Evolutionary conservation across 2,113 vertebrate species (phyloP), one percentile per base, ranked within the genome.

Genomic region (Scopus umbretta): DNA sequence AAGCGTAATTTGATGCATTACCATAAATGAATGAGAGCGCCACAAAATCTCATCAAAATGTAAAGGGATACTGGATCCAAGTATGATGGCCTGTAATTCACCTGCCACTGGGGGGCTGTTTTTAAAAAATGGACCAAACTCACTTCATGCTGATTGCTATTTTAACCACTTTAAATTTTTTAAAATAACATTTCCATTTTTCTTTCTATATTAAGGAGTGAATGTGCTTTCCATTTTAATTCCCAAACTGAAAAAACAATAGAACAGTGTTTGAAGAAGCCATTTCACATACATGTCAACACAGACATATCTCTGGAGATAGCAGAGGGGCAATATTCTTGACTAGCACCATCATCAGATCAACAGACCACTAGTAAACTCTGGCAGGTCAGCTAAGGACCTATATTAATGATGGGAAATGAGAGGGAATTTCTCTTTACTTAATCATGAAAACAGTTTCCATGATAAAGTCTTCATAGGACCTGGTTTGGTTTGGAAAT

Each of bases 131-230:
- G 36, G 73, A 63, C 42, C n/a, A 68, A 84, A 49, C 6, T 90
- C 29, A 27, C 42, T 71, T 80, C 11, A 3, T 36, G 42, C 45
- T 71, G 63, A 92, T 70, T 70, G 63, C 43, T 80, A 63, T 70
- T 96, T 76, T 93, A 92, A 70, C 16, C 38, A 78, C 67, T 74
- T 94, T 16, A 92, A 79, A 71, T 90, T 49, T 71, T 94, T 92
- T 30, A 83, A 83, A 88, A 76, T 73, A 93, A 56, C 9, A 67
- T 83, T 86, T 93, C 20, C 34, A 47, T 92, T 84, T 88, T 86
- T 86, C 42, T 93, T 80, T 63, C 55, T 80, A 16, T 55, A 74
- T 74, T 88, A 90, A 78, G 50, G 55, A 92, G 14, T 42, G 50
- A 80, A 75, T 30, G n/a, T 21, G 26, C 34, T 74, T 71, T 86